phyloP scores from a whole-genome alignment of 2,888 invertebrate genomes.

The Rapana venosa region DNA sequence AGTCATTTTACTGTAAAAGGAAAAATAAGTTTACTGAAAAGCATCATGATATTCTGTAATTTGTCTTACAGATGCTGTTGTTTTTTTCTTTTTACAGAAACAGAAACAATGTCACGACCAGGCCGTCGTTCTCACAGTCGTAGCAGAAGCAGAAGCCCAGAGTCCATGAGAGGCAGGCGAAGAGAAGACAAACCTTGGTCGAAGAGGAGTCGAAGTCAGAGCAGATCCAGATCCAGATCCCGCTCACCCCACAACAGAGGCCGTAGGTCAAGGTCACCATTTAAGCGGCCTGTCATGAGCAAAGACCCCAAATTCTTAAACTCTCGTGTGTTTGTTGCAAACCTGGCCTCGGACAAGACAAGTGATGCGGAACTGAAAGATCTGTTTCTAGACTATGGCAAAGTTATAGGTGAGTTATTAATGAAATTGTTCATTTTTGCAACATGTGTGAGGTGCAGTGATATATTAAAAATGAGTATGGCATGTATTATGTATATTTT shows the following conservation, averaged over 20 bases:
- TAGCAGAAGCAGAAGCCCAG: constrained; percentile 46
- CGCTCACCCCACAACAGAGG: constrained; percentile 28
- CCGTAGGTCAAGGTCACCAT: constrained; percentile 37
- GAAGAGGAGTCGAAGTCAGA: constrained; percentile 32
- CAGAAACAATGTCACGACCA: constrained; percentile 18
- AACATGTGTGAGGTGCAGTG: no score
- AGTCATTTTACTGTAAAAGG: no score
- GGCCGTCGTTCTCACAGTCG: constrained; percentile 49
- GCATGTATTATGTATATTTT: no score
- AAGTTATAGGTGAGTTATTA: constrained; percentile 82
- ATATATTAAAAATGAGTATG: no score
- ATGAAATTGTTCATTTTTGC: background rate
- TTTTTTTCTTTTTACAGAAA: background rate
- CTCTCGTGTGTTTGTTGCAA: constrained; percentile 89
- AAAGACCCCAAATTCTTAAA: constrained; percentile 87
- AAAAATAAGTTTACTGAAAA: no score
- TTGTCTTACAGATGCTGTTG: background rate
- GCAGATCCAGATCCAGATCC: constrained; percentile 28
- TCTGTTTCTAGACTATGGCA: constrained; percentile 86
- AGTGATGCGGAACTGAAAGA: constrained; percentile 88
- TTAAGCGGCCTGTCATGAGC: constrained; percentile 51
- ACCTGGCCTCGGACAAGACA: constrained; percentile 87
- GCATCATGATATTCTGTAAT: no score
- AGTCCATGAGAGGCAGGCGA: constrained; percentile 40
- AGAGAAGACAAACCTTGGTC: constrained; percentile 41